phyloP scores from a whole-genome alignment of 2,888 invertebrate species.

The Petrolisthes cinctipes region DNA sequence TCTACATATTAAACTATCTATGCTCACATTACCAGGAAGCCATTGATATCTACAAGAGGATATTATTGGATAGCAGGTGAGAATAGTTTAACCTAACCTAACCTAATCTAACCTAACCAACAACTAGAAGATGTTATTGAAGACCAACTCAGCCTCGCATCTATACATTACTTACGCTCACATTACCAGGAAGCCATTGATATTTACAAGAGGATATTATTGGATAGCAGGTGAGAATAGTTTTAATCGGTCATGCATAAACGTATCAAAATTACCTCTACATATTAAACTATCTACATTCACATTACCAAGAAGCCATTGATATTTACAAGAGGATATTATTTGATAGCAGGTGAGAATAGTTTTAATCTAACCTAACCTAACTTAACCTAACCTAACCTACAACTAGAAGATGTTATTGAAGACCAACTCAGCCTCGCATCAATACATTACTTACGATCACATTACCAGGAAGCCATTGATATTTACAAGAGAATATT shows the following conservation, averaged over 20 bases:
- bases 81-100: no score
- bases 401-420: no score
- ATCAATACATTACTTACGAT: no score
- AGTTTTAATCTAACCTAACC: no score
- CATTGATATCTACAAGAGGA: conserved; percentile 95
- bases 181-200: conserved; percentile 99
- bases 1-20: conserved; percentile 83
- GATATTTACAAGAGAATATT: conserved; percentile 96
- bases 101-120: no score
- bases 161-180: no score
- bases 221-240: conserved; percentile 84
- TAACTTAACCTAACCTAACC: no score
- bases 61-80: conserved; percentile 91
- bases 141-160: conserved; percentile 94
- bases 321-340: conserved; percentile 96
- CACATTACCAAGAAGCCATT: conserved; percentile 98
- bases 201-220: conserved; percentile 92
- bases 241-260: no score
- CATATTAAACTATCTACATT: conserved; percentile 93
- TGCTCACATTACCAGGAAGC: conserved; percentile 98
- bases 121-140: no score
- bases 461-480: conserved; percentile 98
- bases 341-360: conserved; percentile 88
- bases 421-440: conserved; percentile 97
- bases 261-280: no score